Conservation (phyloP, 2,888 invertebrate species). For the Gisinianus flammeolus region DNA sequence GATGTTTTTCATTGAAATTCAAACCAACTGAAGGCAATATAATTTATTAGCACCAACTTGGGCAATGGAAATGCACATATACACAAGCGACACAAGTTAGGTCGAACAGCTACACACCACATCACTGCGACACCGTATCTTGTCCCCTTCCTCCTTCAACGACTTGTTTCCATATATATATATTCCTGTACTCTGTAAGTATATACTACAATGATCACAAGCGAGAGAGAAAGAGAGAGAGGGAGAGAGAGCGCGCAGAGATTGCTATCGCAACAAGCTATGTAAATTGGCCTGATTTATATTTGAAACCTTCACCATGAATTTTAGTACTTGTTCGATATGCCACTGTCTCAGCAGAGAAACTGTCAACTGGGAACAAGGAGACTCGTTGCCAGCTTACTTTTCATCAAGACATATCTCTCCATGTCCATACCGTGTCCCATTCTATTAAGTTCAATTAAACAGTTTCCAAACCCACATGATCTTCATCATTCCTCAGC, state of each 20-base stretch:
- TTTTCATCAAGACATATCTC: not conserved
- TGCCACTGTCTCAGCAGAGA: constrained; percentile 10
- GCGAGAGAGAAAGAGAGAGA: not conserved
- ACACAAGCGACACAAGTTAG: no score
- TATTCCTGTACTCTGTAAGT: not conserved
- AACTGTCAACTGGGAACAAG: not conserved
- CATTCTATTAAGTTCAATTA: not conserved
- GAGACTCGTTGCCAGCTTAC: not conserved
- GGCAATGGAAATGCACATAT: not conserved
- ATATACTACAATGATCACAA: not conserved
- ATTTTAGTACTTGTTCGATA: constrained; percentile 25
- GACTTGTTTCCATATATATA: not conserved
- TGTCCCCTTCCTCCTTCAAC: no score
- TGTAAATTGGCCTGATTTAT: constrained; percentile 26
- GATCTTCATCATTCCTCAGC: no score
- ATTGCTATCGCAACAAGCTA: constrained; percentile 11
- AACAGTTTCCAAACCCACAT: not conserved
- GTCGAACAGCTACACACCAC: no score
- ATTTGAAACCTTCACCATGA: constrained; percentile 26
- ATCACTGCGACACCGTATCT: no score
- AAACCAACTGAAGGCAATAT: not conserved
- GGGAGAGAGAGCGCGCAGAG: not conserved
- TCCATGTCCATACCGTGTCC: not conserved
- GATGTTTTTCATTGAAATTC: constrained; percentile 12
- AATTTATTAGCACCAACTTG: constrained; percentile 12